Evolutionary conservation across 2,888 invertebrate species (phyloP), one percentile per base, ranked within the genome.

Genomic region (Dasysyrphus albostriatus): DNA sequence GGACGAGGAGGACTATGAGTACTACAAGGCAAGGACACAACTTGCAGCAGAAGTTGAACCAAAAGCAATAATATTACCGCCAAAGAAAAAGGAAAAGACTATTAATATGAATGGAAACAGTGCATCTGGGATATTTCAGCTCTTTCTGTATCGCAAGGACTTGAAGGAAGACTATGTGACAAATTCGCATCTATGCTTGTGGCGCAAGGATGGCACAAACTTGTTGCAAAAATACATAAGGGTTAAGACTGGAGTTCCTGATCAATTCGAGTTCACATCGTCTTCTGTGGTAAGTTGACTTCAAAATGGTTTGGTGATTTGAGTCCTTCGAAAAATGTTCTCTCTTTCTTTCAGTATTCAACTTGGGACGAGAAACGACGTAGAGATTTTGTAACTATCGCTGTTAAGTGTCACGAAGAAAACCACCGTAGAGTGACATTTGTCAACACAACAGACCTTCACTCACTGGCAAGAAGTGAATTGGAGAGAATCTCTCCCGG

Each of bases 311-410:
- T 67, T 1, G 2, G 6, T 37, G 10, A 34, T 54, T 14, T 0
- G 7, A 29, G 14, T 14, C 10, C 1, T 39, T 16, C 39, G 19
- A 39, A 9, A 14, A 51, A 19, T 51, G 5, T 29, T 51, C 5
- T 49, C 8, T 29, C 7, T 12, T 32, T 2, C 0, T 88, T 88
- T 24, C 56, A 93, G 92, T 93, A 93, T 56, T 93, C 93, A 65
- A 92, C 92, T 82, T 93, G 93, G 91, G 93, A 93, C 89, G 93
- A 93, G 39, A 90, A 92, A 80, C 90, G 92, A 4, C 89, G 91
- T 69, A 89, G 90, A 24, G 93, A 93, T 70, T 93, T 92, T 61
- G 89, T 91, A n/a, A 89, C 89, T 58, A 90, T 93, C 1, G 90
- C 91, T 83, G 93, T 92, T 5, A 92, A 91, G 82, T 91, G 91